Base-by-base conservation (phyloP, 2,797 vertebrate genomes). In the Bradypodion pumilum region DNA sequence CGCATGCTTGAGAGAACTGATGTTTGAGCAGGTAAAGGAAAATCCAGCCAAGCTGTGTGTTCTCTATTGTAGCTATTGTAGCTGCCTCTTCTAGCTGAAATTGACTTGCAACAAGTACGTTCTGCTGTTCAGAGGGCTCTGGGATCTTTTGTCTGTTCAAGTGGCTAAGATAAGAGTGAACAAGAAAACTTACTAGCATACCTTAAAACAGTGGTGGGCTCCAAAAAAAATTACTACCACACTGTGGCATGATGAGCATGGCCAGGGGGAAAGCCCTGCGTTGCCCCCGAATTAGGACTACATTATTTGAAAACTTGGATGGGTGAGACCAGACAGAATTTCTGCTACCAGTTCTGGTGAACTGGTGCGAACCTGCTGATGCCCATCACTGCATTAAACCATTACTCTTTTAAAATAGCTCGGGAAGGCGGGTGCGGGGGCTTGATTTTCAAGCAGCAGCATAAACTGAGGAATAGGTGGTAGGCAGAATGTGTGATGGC, bases 1-100 rank as follows among this genome's bases (percentile, higher is more conserved):
- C 46, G 95, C 97, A n/a, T 97, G 98, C 29, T 95, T 99, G 84
- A 96, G 98, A 91, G 99, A 99, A 84, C 97, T 99, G 89, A 99
- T 99, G 98, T 98, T 99, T 0, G 98, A 99, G 82, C 99, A 99
- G 98, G 99, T 99, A 91, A 91, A 88, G 52, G 62, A 76, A 74
- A 85, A n/a, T 21, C 15, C 66, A 25, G 19, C 10, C 35, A 40
- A 52, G 46, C 65, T 3, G 1, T 10, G 49, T 85, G 13, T 8
- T 90, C 12, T 65, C 10, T 82, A 2, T 83, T 77, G 25, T 79
- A 59, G 12, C 27, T 75, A 15, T n/a, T 46, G 32, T 68, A 19
- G 10, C 5, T 90, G 16, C 59, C 10, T 82, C 1, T 82, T 76
- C n/a, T 80, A 60, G 13, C 29, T 74, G 15, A 74, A 74, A 78